A percentile compares a stretch with the other conserved stretches of the same genome.
phyloP scores from a whole-genome alignment of 2,797 vertebrate species.

The Paratrypauchen microcephalus region DNA sequence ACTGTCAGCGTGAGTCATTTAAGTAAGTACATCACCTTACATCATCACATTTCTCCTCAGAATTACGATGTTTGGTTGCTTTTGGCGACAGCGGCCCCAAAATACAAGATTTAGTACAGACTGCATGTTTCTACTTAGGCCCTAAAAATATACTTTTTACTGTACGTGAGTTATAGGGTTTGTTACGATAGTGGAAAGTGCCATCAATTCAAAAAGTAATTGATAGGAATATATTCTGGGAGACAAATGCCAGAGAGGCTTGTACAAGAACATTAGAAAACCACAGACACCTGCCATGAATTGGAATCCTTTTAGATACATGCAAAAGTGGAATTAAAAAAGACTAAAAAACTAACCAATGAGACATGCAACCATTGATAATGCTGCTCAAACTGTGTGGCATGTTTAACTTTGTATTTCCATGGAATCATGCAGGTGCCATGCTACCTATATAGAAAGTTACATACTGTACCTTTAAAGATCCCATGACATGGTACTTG shows the following conservation, averaged over 20 bases:
- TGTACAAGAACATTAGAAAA: no score
- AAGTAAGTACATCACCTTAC: not conserved
- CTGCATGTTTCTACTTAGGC: constrained; percentile 18
- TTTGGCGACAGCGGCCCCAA: not conserved
- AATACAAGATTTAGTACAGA: constrained; percentile 21
- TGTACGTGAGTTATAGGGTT: constrained; percentile 38
- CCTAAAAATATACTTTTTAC: constrained; percentile 31
- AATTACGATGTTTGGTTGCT: constrained; percentile 19
- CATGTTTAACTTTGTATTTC: no score
- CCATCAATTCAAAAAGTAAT: constrained; percentile 51
- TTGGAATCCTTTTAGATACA: no score
- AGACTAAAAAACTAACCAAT: no score
- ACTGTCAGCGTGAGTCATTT: constrained; percentile 15
- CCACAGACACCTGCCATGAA: not conserved
- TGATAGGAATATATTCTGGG: constrained; percentile 10
- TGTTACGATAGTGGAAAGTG: constrained; percentile 38
- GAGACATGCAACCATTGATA: no score
- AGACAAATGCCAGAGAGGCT: no score
- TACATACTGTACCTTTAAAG: no score
- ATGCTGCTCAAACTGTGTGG: no score
- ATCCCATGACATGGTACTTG: no score
- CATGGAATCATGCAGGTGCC: no score
- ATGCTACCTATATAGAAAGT: no score
- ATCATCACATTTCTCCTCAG: not conserved
- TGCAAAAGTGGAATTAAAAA: no score